Base-by-base conservation (phyloP, 2,113 vertebrate genomes). In the Xiphophorus hellerii region DNA sequence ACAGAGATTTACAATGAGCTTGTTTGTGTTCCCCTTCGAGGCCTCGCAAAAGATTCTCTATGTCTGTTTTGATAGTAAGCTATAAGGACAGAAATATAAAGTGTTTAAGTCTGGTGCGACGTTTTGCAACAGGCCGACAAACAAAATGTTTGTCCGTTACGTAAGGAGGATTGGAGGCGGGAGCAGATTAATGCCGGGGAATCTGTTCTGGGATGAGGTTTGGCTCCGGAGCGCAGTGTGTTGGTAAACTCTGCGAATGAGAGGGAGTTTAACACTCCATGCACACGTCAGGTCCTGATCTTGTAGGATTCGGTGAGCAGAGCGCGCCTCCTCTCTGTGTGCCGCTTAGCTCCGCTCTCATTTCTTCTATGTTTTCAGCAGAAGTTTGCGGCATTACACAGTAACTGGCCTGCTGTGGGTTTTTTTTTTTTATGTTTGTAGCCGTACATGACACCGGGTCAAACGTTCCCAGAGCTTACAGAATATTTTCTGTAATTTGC, bases 101-200 rank as follows among this genome's bases (percentile, higher is more conserved):
- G 61, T 11, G 31, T 30, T 75, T 66, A 64, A 30, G 51, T 71
- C 33, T 1, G 29, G 51, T 30, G 27, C 11, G 31, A 17, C 25
- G 6, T 64, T 60, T 67, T 27, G 63, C 30, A 25, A 73, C 2
- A 37, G 35, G 66, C 29, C 63, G 58, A n/a, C 25, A 5, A 72
- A 74, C 39, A 29, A 35, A 61, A 28, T n/a, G 20, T 25, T 17
- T 68, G 35, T 67, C 62, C 29, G 66, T 93, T 93, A 88, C 82
- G 76, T 93, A 92, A 93, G 81, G 62, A 61, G 78, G 78, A 85
- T 90, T 85, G 14, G 22, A 78, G 69, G 70, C 82, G 31, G 76
- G 80, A 77, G 76, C 62, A 29, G 51, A 29, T 54, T 92, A 90
- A 92, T 92, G 90, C 86, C 8, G 64, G 17, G 69, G 78, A 89